Conservation (phyloP, 2,113 vertebrate species). For the Salvator merianae region DNA sequence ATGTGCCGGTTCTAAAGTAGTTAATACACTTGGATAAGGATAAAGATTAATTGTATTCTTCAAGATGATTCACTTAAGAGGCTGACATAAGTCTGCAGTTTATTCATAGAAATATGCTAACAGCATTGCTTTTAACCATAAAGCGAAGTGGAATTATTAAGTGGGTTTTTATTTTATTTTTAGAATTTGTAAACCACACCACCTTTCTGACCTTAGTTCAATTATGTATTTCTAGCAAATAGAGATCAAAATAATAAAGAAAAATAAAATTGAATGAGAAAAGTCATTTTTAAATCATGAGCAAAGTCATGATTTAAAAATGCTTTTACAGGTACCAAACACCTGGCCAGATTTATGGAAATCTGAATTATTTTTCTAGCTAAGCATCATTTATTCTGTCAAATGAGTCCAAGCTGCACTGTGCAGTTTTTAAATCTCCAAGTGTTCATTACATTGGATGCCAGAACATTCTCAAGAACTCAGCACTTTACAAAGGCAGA, state of each 20-base stretch:
- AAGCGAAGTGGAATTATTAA: background rate
- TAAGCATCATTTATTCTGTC: constrained; percentile 20
- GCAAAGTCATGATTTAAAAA: constrained; percentile 5
- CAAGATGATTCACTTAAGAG: too few relatives aligned
- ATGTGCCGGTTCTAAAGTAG: too few relatives aligned
- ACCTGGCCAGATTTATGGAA: constrained; percentile 34
- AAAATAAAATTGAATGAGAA: constrained; percentile 31
- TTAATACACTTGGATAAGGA: background rate
- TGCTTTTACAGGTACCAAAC: constrained; percentile 21
- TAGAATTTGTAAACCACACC: background rate
- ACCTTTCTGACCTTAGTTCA: background rate
- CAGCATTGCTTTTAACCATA: background rate
- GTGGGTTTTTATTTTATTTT: background rate
- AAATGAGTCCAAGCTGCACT: constrained; percentile 31
- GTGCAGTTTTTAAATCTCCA: constrained; percentile 34
- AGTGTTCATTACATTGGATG: constrained; percentile 21
- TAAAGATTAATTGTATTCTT: background rate
- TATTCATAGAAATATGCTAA: background rate
- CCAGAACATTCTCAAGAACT: constrained; percentile 35
- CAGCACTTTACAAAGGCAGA: constrained; percentile 35
- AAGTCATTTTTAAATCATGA: too few relatives aligned
- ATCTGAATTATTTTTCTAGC: constrained; percentile 45
- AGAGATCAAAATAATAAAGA: constrained; percentile 21
- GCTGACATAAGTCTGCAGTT: too few relatives aligned
- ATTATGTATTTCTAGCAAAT: background rate